A percentile compares a stretch with the other conserved stretches of the same genome.
Conservation (phyloP, 2,888 invertebrate genomes). For the Choristoneura rosaceana region DNA sequence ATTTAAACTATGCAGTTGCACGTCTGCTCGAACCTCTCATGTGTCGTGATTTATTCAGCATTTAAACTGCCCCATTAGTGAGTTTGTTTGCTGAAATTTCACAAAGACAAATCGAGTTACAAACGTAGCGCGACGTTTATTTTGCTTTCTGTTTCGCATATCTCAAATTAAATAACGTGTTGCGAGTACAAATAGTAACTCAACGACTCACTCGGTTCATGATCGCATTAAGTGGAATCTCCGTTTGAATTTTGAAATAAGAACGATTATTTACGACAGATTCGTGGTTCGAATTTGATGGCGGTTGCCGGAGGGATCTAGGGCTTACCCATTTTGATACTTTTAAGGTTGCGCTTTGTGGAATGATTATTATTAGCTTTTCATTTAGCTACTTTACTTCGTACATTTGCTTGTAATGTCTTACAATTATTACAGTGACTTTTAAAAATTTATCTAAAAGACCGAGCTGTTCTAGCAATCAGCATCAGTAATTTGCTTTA, state of each 20-base stretch:
- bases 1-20: conserved; percentile 50
- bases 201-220: conserved; percentile 45
- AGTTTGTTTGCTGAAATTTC: conserved; percentile 70
- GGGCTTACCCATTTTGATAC: conserved; percentile 4
- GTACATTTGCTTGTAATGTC: too few species aligned
- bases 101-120: conserved; percentile 81
- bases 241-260: conserved; percentile 64
- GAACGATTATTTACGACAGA: conserved; percentile 51
- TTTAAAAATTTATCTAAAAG: too few species aligned
- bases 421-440: too few species aligned
- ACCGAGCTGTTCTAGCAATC: too few species aligned
- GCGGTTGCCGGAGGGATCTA: neutral
- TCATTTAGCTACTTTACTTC: too few species aligned
- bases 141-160: conserved; percentile 72
- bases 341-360: neutral
- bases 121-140: conserved; percentile 74
- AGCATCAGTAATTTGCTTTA: neutral
- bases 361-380: too few species aligned
- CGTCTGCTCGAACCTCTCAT: conserved; percentile 37
- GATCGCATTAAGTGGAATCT: conserved; percentile 48
- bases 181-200: conserved; percentile 69
- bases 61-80: conserved; percentile 74
- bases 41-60: conserved; percentile 65
- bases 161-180: conserved; percentile 81
- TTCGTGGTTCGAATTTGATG: conserved; percentile 38